Conservation (phyloP, 2,888 invertebrate genomes). For the Catocala nupta region DNA sequence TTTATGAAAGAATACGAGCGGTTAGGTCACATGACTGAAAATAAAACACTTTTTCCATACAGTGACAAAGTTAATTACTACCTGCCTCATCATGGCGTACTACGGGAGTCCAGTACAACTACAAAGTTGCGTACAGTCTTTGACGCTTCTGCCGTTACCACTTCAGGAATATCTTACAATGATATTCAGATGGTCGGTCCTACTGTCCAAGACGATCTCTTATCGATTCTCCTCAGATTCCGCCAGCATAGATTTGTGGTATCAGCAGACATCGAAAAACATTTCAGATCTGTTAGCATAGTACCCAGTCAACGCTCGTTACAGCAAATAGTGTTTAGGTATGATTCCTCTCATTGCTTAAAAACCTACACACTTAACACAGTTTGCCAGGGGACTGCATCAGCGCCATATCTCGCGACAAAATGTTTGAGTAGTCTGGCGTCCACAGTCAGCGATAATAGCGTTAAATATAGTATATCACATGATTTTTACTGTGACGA, state of each 20-base stretch:
- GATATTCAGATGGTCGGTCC: constrained; percentile 42
- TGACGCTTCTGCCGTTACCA: too few species aligned
- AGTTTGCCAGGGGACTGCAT: constrained; percentile 45
- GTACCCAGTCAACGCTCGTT: constrained; percentile 27
- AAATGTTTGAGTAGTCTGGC: constrained; percentile 37
- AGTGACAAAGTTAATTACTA: too few species aligned
- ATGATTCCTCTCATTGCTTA: background rate
- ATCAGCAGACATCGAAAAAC: constrained; percentile 34
- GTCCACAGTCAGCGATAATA: constrained; percentile 7
- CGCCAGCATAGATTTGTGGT: constrained; percentile 34
- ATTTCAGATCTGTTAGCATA: constrained; percentile 31
- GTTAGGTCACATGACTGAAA: too few species aligned
- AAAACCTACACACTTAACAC: constrained; percentile 23
- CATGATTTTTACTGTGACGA: constrained; percentile 44
- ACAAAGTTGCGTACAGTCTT: constrained; percentile 33
- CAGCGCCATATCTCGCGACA: constrained; percentile 44
- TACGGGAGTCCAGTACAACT: constrained; percentile 32
- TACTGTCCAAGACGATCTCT: constrained; percentile 40
- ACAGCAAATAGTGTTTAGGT: constrained; percentile 40
- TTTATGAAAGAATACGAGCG: too few species aligned
- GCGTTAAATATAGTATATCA: constrained; percentile 10
- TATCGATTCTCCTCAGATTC: constrained; percentile 42
- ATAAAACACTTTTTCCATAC: too few species aligned
- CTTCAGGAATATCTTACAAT: constrained; percentile 32
- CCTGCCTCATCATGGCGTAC: background rate